Base-by-base conservation (phyloP, 2,113 vertebrate genomes). In the Abramis brama region DNA sequence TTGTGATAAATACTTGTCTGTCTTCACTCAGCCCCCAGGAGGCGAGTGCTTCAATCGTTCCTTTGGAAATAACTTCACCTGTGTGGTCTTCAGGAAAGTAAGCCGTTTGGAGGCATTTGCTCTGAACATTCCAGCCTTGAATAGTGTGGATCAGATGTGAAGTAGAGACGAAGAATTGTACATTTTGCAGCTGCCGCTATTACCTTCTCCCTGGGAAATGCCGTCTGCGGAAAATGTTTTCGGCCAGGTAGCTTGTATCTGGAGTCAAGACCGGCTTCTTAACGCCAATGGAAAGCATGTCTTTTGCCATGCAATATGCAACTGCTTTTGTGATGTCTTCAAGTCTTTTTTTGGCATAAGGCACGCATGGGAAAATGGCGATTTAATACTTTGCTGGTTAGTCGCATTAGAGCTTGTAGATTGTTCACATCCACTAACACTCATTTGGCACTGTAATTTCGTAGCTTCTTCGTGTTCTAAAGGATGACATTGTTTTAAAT, bases 251-350 rank as follows among this genome's bases (percentile, higher is more conserved):
- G 36, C 36, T 36, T 5, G 36, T 36, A 36, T 36, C 36, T 5
- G 36, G 36, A 36, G 36, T 36, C 5, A 36, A 36, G 36, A 5
- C 5, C 5, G 68, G 60, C 17, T 82, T 82, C n/a, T 47, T 82
- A 45, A 12, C 21, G 30, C 43, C 50, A 68, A 82, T 66, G 6
- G 59, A 59, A 39, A 81, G 39, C 79, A 66, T 81, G 60, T 64
- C 59, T 62, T 81, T 81, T 45, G 79, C 79, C 12, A 66, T 47
- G 36, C 39, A 81, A 8, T 80, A 43, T 80, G 36, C 60, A 10
- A 80, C 33, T 66, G 62, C 62, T 27, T 66, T 66, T 66, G 62
- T 66, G 62, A 66, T 66, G 25, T 66, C 62, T 17, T 17, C 4
- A 33, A 19, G 17, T 19, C 15, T 55, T 55, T 55, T 55, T 55